Base-by-base conservation (phyloP, 2,113 vertebrate genomes). In the Oostethus manadensis region DNA sequence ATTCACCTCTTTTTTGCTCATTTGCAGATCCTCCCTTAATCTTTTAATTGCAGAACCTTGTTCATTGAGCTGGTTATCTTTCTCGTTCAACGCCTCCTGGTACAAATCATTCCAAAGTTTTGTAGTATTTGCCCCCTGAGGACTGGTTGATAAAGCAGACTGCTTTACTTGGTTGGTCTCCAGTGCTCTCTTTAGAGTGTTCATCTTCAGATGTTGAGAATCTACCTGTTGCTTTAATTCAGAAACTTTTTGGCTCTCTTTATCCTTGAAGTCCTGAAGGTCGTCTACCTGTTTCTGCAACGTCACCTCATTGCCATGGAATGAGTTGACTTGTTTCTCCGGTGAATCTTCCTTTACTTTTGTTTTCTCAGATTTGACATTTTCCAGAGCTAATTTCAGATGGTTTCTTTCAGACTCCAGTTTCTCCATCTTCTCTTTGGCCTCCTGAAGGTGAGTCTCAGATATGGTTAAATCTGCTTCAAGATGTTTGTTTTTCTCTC, bases 31-130 rank as follows among this genome's bases (percentile, higher is more conserved):
- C 11, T 91, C 88, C 22, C 91, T 83, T 66, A 92, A 84, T 5
- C 82, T 42, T 14, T 45, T 75, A 62, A 92, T 89, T 51, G 79
- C 89, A 58, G 78, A 87, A 22, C 86, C 86, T 62, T 89, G 84
- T 1, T 92, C 89, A 4, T 89, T 86, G 17, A 93, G 77, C 73
- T 93, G 90, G 40, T 69, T 88, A 35, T 94, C 91, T 72, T 93
- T 94, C 64, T 74, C 91, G 8, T 89, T 83, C 35, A 94, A 78
- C 9, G 73, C 74, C 53, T 91, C 90, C 23, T 90, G 88, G 74
- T 89, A 93, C 45, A 89, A 51, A 13, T 47, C 35, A 47, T 90
- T 88, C 92, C 91, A 94, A 0, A 71, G 74, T 60, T 87, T 89
- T 68, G 85, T 58, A 40, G 89, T 86, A 0, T 86, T 81, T 23